Evolutionary conservation across 1,140 invertebrate species (phyloP).

Genomic region (Trichomalopsis sarcophagae): DNA sequence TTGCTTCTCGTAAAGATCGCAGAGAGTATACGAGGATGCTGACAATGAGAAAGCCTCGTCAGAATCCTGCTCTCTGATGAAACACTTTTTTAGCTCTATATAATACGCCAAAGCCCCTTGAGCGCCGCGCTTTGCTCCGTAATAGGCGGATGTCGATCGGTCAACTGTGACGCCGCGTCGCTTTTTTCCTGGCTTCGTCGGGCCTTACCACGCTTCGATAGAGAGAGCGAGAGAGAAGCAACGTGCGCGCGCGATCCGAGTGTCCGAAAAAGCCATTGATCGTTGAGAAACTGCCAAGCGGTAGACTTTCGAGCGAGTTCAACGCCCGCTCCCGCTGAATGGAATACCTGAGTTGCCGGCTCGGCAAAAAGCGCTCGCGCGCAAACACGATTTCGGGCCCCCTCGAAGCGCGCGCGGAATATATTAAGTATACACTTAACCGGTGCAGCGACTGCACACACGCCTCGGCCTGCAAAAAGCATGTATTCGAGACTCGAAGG

Average conservation of each 20-base stretch:
- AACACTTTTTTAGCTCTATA: slow-evolving; percentile 8
- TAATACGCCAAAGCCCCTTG: neutral
- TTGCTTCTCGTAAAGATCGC: neutral
- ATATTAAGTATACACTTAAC: neutral
- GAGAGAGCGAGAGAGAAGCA: too few relatives aligned
- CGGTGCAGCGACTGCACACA: neutral
- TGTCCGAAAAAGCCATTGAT: neutral
- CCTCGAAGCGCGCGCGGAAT: neutral
- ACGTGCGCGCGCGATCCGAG: too few relatives aligned
- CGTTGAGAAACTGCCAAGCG: neutral
- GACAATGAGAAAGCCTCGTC: neutral
- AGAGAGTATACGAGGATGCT: too few relatives aligned
- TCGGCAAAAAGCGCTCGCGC: neutral
- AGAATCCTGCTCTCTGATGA: neutral
- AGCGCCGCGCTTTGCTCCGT: neutral
- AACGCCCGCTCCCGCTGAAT: neutral
- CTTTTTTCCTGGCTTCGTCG: too few relatives aligned
- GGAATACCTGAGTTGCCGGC: neutral
- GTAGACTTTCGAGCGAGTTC: neutral
- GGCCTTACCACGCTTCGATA: too few relatives aligned
- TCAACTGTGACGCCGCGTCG: neutral
- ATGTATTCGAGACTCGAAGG: too few relatives aligned
- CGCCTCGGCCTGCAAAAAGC: neutral
- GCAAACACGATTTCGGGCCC: neutral
- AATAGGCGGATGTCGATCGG: slow-evolving; percentile 43